Evolutionary conservation across 2,113 vertebrate species (phyloP), one percentile per base, ranked within the genome.

Genomic region (Hippocampus guttulatus): DNA sequence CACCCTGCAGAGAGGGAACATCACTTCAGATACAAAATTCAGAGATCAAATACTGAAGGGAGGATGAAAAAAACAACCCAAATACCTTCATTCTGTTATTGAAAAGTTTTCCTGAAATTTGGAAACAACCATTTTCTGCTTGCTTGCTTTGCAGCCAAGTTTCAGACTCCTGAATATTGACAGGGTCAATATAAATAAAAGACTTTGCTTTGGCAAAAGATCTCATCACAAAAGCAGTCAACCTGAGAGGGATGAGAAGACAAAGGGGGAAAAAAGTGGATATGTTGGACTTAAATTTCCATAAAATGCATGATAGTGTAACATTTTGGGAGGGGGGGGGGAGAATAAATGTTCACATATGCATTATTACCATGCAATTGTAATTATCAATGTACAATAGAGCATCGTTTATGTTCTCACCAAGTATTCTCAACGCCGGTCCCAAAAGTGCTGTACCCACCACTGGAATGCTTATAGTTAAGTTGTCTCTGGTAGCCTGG

Each of bases 401-500:
- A 64, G 12, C 25, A 40, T 16, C 11, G n/a, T 64, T 16, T 9
- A 27, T 62, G 0, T 69, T 66, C 92, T 93, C 88, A 96, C 96
- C 95, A 97, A 18, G 95, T 96, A 62, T 95, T 97, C 14, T 91
- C 93, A 0, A 61, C 11, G 71, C 90, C 88, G 5, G 88, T 64
- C 64, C 94, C 93, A 84, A 97, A 98, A 21, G 94, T 93, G 68
- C 95, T 96, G 60, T 94, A 97, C 14, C 93, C 92, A 0, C 95
- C 95, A 0, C 92, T 85, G 0, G 0, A 0, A 18, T 94, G 92
- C 69, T 93, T 94, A 84, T 96, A 98, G 77, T 90, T 94, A 41
- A 96, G 89, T 18, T 98, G 92, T 58, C 80, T 89, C 86, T 97
- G 95, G 80, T 95, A 96, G 16, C 95, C 96, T 97, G 79, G 33